Evolutionary conservation across 2,797 vertebrate species (phyloP), one percentile per base, ranked within the genome.

Genomic region (Balearica regulorum): DNA sequence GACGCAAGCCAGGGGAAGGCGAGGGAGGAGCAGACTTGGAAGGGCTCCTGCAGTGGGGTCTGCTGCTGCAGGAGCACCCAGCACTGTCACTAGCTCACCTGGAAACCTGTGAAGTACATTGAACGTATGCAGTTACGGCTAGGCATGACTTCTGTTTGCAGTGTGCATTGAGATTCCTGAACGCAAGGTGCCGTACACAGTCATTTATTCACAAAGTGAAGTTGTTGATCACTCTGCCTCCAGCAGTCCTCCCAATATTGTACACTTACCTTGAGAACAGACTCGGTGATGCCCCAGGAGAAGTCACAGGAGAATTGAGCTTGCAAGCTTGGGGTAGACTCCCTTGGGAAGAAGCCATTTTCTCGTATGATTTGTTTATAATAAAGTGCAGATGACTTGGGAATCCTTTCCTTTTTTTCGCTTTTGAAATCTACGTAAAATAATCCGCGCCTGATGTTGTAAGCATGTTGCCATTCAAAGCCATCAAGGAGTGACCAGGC

Each of bases 401-500:
- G 98, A 68, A 97, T 97, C 93, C 99, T 98, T 95, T 97, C 98
- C 91, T 98, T 98, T 84, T 98, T 97, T 62, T 97, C 75, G 19
- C 98, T 98, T 62, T 90, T 97, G 90, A 99, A 99, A 95, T 99
- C 98, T 6, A 99, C 93, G 70, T 99, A 99, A 97, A 99, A 99
- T 49, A 99, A 98, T 44, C 99, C 99, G 10, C 99, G 98, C 49
- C 99, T 98, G 31, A 98, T 96, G 46, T 91, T 97, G 91, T 99
- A 99, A 49, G 98, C 98, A 9, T 99, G 98, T 82, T 99, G 99
- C 99, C 99, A 99, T 96, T 99, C 99, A 79, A 99, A 99, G 78
- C 99, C 99, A 75, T 99, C 99, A 61, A 99, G 97, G 94, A 99
- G 97, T 17, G 99, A 99, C 99, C 99, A 99, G 78, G 98, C 98